Evolutionary conservation across 2,888 invertebrate species (phyloP).

Genomic region (Petrolisthes manimaculis): DNA sequence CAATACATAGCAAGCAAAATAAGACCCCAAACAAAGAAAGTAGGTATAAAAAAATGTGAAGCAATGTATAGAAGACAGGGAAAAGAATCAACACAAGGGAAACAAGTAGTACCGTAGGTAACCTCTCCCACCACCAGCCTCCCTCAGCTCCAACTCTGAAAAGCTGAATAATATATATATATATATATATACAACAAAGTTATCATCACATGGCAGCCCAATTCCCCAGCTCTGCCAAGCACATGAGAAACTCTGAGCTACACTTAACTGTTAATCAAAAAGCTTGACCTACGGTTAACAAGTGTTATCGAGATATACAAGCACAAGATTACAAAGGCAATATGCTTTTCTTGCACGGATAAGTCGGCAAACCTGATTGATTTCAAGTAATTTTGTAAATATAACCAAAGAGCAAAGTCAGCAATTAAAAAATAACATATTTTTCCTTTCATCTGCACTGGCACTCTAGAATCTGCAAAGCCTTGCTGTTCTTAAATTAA

Average conservation of each 20-base stretch:
- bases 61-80: not conserved
- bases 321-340: conserved; percentile 1
- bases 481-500: not conserved
- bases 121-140: not conserved
- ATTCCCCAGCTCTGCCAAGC: not conserved
- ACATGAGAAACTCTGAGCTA: not conserved
- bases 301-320: not conserved
- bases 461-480: too few species aligned
- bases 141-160: not conserved
- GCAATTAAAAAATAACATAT: too few species aligned
- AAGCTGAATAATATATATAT: not conserved
- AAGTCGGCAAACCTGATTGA: not conserved
- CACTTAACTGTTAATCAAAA: not conserved
- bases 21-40: too few species aligned
- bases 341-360: not conserved
- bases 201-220: not conserved
- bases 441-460: too few species aligned
- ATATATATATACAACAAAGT: not conserved
- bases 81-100: not conserved
- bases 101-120: not conserved
- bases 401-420: too few species aligned
- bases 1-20: too few species aligned
- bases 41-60: too few species aligned
- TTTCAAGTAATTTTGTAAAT: too few species aligned
- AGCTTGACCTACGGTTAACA: not conserved